Evolutionary conservation across 2,888 invertebrate genomes (phyloP), one percentile per base, ranked within the genome.

Genomic region (Unio pictorum): DNA sequence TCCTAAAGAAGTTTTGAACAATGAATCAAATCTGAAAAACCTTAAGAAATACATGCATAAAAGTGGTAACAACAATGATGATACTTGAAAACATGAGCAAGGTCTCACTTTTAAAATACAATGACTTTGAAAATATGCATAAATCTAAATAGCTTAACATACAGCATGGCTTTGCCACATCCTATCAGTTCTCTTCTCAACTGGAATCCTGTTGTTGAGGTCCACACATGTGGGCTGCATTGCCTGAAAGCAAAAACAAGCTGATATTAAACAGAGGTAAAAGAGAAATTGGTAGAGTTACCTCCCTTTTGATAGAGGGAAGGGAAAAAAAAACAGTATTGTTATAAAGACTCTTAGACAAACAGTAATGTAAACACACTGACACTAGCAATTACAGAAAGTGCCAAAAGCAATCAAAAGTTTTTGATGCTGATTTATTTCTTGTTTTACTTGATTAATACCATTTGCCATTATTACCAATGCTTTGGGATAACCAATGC

Each of bases 121-220:
- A 6, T n/a, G 15, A 15, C 17, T 56, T 23, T 26, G 34, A 45
- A 20, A 18, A 18, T 17, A 55, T 55, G 4, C 17, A 20, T 56
- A 23, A 15, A 17, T 20, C 5, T 34, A 34, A 6, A 66, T 34
- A 59, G 18, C 4, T 59, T 28, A 23, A 72, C 83, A 71, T 76
- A 86, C 86, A 34, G 81, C 80, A 81, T 86, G 86, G 26, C 81
- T 75, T 66, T 81, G 75, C 72, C 82, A 78, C 83, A 86, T 84
- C 20, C 63, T 73, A 55, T 79, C 76, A 54, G 76, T 82, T 64
- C 84, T 75, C 61, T 79, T 75, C 59, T 78, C 79, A 1, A 78
- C 61, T 18, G 81, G 73, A 28, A 86, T 72, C 30, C 76, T 78
- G 15, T 76, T 74, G 73, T 86, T 86, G 8, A 85, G 72, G 59